phyloP scores from a whole-genome alignment of 2,113 vertebrate genomes.

The Barnardius zonarius region DNA sequence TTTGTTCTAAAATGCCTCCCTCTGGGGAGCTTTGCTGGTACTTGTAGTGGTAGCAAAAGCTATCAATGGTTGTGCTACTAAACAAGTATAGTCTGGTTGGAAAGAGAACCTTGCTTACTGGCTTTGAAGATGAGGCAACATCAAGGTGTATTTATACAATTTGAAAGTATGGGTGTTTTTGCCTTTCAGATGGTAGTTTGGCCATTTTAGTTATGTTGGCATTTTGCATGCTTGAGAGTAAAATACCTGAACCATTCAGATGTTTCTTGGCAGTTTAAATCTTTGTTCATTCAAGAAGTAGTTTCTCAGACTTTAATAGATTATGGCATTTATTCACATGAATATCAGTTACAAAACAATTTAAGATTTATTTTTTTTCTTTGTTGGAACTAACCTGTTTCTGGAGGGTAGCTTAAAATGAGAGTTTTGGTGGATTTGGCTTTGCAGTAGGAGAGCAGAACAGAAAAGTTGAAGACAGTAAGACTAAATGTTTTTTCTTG shows the following conservation, averaged over 20 bases:
- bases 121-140: background rate
- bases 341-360: background rate
- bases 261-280: background rate
- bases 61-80: background rate
- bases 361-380: background rate
- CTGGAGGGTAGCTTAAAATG: background rate
- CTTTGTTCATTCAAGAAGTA: background rate
- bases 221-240: background rate
- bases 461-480: background rate
- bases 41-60: background rate
- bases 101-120: background rate
- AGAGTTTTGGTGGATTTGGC: background rate
- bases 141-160: background rate
- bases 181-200: background rate
- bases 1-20: background rate
- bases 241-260: background rate
- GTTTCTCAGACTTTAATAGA: background rate
- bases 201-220: background rate
- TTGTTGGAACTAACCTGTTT: background rate
- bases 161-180: background rate
- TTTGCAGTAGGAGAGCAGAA: background rate
- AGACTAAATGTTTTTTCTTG: background rate
- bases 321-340: background rate
- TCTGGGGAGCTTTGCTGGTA: background rate
- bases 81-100: background rate